Evolutionary conservation across 2,797 vertebrate genomes (phyloP).

Genomic region (Pogonophryne albipinna): DNA sequence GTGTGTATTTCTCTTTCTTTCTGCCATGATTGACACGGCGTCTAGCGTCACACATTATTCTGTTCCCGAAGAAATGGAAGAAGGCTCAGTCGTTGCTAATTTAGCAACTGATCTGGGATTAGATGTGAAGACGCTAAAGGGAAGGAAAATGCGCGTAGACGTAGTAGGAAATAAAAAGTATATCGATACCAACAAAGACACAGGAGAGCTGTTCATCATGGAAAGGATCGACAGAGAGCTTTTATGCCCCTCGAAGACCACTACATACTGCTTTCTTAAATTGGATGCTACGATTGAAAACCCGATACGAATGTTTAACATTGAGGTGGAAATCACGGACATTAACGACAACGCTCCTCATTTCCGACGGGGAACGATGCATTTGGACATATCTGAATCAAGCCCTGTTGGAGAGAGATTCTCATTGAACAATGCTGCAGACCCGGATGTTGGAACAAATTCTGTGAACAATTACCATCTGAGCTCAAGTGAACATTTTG

Average conservation of each 20-base stretch:
- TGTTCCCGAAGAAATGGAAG: conserved; percentile 82
- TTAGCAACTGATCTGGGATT: conserved; percentile 81
- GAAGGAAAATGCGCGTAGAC: conserved; percentile 74
- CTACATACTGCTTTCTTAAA: conserved; percentile 58
- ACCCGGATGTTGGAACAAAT: conserved; percentile 72
- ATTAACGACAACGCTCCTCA: conserved; percentile 72
- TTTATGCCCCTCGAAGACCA: conserved; percentile 46
- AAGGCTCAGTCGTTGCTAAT: conserved; percentile 81
- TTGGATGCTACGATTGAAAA: conserved; percentile 77
- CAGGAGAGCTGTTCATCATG: conserved; percentile 68
- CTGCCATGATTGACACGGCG: not conserved
- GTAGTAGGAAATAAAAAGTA: conserved; percentile 75
- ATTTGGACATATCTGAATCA: conserved; percentile 82
- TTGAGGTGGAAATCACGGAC: conserved; percentile 73
- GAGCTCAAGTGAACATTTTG: conserved; percentile 64
- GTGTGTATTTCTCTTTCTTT: conserved; percentile 32
- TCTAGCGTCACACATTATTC: conserved; percentile 80
- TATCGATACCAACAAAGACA: conserved; percentile 76
- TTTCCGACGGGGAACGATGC: conserved; percentile 60
- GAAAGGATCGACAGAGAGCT: conserved; percentile 76
- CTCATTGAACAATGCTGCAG: conserved; percentile 68
- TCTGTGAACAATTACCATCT: conserved; percentile 72
- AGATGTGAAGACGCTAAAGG: conserved; percentile 61
- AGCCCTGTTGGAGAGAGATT: conserved; percentile 73
- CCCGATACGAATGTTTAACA: conserved; percentile 75